A percentile compares a stretch with the other conserved stretches of the same genome.
Conservation (phyloP, 2,888 invertebrate genomes). For the Agrotis segetum region DNA sequence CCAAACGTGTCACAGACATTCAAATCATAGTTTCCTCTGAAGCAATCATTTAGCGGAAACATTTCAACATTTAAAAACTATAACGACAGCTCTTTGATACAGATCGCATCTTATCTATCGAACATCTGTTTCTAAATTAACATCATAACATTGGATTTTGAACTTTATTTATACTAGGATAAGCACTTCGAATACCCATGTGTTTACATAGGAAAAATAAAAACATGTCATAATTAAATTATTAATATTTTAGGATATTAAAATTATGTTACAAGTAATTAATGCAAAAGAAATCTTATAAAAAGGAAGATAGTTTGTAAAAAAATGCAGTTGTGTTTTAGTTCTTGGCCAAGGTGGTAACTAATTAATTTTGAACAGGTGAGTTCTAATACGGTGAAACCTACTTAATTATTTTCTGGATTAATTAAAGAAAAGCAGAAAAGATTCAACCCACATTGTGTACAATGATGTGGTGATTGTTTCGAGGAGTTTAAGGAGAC, state of each 20-base stretch:
- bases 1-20: background rate
- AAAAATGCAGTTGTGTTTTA: constrained; percentile 34
- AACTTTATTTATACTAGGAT: constrained; percentile 12
- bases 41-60: constrained; percentile 61
- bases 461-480: no score
- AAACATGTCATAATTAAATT: constrained; percentile 29
- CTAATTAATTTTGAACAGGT: constrained; percentile 20
- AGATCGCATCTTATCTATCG: constrained; percentile 63
- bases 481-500: no score
- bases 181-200: constrained; percentile 1
- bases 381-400: constrained; percentile 1
- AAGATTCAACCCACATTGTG: no score
- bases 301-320: constrained; percentile 26
- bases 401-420: no score
- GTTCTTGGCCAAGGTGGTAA: constrained; percentile 1
- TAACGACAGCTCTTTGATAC: constrained; percentile 42
- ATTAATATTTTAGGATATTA: constrained; percentile 39
- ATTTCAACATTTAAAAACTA: constrained; percentile 52
- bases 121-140: constrained; percentile 40
- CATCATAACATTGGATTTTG: constrained; percentile 20
- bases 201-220: background rate
- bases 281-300: constrained; percentile 45
- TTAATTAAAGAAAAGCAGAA: no score
- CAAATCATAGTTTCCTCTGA: no score
- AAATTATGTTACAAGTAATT: constrained; percentile 14